phyloP scores from a whole-genome alignment of 2,113 vertebrate species.

The Coryphaenoides rupestris region DNA sequence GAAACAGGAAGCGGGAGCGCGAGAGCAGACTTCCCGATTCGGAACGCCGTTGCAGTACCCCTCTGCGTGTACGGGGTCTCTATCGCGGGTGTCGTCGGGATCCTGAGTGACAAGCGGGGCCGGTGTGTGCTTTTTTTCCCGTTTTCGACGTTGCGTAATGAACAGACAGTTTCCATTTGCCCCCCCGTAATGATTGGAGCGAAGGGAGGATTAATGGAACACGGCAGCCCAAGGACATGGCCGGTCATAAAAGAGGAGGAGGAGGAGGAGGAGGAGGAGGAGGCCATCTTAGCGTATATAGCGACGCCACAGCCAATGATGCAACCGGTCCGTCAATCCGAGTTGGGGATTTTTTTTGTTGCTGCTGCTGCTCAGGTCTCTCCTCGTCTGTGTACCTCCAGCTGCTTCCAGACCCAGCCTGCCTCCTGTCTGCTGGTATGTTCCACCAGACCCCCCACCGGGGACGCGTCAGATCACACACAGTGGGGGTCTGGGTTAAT shows the following conservation, averaged over 20 bases:
- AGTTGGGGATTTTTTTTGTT: no score
- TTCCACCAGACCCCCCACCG: no score
- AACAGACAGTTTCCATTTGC: conserved; percentile 60
- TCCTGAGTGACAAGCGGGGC: conserved; percentile 61
- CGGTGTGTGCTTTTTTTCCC: conserved; percentile 64
- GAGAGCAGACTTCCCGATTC: conserved; percentile 47
- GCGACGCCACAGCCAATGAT: conserved; percentile 7
- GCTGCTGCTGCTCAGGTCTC: no score
- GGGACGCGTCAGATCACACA: no score
- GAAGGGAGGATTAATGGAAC: conserved; percentile 55
- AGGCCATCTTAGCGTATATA: no score
- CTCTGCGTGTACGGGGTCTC: no score
- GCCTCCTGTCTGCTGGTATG: no score
- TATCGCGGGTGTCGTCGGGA: neutral
- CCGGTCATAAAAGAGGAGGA: no score
- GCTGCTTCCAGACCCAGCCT: neutral
- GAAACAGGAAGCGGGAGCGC: conserved; percentile 52
- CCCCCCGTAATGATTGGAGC: conserved; percentile 49
- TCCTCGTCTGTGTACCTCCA: no score
- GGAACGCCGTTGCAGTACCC: conserved; percentile 62
- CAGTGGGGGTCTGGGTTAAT: no score
- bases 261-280: conserved; percentile 26
- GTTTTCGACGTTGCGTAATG: conserved; percentile 60
- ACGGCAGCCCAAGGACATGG: conserved; percentile 64
- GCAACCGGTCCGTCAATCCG: no score